Evolutionary conservation across 1,140 invertebrate genomes (phyloP), one percentile per base, ranked within the genome.

Genomic region (Macrobrachium rosenbergii): DNA sequence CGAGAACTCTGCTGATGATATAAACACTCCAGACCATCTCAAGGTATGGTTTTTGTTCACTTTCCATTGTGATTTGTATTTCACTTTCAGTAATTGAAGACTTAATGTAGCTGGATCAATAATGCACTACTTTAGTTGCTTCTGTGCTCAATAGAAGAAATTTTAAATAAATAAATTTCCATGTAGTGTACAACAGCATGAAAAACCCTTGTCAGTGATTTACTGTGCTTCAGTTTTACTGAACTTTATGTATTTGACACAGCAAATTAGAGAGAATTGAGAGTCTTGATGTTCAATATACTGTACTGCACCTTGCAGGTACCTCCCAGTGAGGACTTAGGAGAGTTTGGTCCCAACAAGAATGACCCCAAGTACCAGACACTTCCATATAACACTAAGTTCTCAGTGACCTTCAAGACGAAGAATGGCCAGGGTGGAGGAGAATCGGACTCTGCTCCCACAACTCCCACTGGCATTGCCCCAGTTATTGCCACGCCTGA

Each of bases 311-410:
- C 28, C 28, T 37, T 37, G 3, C 76, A 85, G 84, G 72, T 86
- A 62, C 84, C 84, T 73, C 77, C 91, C 23, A 87, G 76, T 80
- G 91, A 91, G 37, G 91, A 91, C 82, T 64, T 91, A 16, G 85
- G 90, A 23, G 91, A 92, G 85, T 93, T 94, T 90, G 91, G 91
- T 5, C 92, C 94, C n/a, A 96, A 95, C 90, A 98, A 98, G 92
- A 96, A 95, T 76, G 96, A 98, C 92, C 96, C 97, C 0, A 98
- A 98, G 92, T 98, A 98, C 93, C 97, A 98, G 93, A 97, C 96
- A 23, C 93, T 98, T 91, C 97, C 97, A 73, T 97, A 97, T 91
- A 97, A 97, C 90, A 96, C 96, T 11, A 96, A 97, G 92, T 96
- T 97, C 79, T 89, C 89, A 45, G 88, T 88, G 58, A 85, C 83